phyloP scores from a whole-genome alignment of 2,113 vertebrate species.

The Caranx ignobilis region DNA sequence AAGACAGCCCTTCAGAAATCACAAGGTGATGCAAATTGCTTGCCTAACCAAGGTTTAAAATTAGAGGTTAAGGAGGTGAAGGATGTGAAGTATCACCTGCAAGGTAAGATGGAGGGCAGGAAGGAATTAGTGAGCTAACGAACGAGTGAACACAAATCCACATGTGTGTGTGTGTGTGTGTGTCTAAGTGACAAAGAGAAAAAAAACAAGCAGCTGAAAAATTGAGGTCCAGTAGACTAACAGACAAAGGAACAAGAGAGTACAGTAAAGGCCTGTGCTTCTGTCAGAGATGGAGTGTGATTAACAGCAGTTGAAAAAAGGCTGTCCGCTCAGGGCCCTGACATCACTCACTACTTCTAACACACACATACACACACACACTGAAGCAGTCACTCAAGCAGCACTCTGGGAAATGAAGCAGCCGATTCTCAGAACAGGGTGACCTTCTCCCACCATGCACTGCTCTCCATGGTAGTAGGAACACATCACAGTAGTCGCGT shows the following conservation, averaged over 20 bases:
- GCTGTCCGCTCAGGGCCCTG: conserved; percentile 50
- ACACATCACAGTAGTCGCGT: not conserved
- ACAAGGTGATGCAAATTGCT: too few relatives aligned
- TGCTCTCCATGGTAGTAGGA: conserved; percentile 51
- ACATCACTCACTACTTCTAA: conserved; percentile 58
- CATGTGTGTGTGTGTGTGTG: not conserved
- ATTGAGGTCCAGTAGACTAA: not conserved
- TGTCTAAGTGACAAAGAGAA: not conserved
- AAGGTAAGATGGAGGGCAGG: not conserved
- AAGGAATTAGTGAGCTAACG: not conserved
- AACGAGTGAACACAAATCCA: not conserved
- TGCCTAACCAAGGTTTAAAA: not conserved
- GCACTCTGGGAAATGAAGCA: conserved; percentile 78
- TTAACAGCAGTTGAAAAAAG: conserved; percentile 73
- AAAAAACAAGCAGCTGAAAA: conserved; percentile 15
- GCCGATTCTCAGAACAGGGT: conserved; percentile 60
- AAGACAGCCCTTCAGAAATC: too few relatives aligned
- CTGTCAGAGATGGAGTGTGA: conserved; percentile 67
- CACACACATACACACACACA: conserved; percentile 9
- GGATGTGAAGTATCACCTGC: not conserved
- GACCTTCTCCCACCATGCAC: conserved; percentile 65
- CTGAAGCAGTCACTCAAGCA: conserved; percentile 64
- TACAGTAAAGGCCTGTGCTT: conserved; percentile 36
- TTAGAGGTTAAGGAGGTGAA: not conserved
- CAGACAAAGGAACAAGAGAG: conserved; percentile 22